phyloP scores from a whole-genome alignment of 2,797 vertebrate genomes.

The Betta splendens region DNA sequence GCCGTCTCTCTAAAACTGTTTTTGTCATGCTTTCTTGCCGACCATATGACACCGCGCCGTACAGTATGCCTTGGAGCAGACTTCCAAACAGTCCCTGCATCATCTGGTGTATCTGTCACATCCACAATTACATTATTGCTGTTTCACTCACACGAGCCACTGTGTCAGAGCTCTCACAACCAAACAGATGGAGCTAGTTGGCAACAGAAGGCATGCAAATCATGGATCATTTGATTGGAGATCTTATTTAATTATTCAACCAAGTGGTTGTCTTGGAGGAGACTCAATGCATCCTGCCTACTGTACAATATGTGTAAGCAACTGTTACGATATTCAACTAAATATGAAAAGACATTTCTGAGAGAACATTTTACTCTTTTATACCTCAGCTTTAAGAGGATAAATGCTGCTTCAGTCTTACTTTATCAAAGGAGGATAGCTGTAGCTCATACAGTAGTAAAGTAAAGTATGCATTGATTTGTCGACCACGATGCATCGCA shows the following conservation, averaged over 20 bases:
- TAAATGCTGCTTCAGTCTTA: slow-evolving; percentile 31
- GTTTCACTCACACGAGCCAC: slow-evolving; percentile 79
- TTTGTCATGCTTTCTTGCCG: slow-evolving; percentile 66
- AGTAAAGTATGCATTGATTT: slow-evolving; percentile 33
- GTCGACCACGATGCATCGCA: slow-evolving; percentile 19
- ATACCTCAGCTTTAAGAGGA: slow-evolving; percentile 5
- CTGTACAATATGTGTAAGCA: slow-evolving; percentile 78
- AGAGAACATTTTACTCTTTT: slow-evolving; percentile 30
- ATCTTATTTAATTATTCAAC: slow-evolving; percentile 82
- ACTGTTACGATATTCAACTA: slow-evolving; percentile 67
- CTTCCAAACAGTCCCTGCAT: slow-evolving; percentile 72
- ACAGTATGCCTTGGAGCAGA: slow-evolving; percentile 72
- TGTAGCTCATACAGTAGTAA: slow-evolving; percentile 12
- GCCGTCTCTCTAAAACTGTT: slow-evolving; percentile 52
- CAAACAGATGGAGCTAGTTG: slow-evolving; percentile 82
- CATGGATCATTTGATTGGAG: slow-evolving; percentile 79
- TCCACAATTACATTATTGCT: slow-evolving; percentile 79
- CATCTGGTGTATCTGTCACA: slow-evolving; percentile 78
- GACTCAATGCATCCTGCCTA: slow-evolving; percentile 68
- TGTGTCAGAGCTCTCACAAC: slow-evolving; percentile 81
- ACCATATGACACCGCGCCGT: slow-evolving; percentile 71
- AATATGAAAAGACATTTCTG: slow-evolving; percentile 58
- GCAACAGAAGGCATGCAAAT: slow-evolving; percentile 83
- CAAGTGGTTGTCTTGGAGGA: slow-evolving; percentile 75
- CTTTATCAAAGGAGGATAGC: slow-evolving; percentile 17